These are phyloP conservation scores for Egretta garzetta DNA, from an alignment of 2,113 vertebrate species.

Conservation along the genomic window DNA sequence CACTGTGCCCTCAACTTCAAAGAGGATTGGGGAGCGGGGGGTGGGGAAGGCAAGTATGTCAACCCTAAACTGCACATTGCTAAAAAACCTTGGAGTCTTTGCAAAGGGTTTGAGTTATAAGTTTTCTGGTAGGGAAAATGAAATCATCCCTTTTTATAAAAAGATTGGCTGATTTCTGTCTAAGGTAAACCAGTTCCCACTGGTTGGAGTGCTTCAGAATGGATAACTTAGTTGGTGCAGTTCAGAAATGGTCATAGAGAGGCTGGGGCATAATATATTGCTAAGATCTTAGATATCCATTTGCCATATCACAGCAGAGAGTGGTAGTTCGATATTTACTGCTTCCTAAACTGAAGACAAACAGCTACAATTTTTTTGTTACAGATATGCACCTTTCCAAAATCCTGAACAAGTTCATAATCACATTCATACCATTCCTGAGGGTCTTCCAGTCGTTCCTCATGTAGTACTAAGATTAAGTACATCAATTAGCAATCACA, in stretches of 20 bases:
- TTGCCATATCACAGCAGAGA: background rate
- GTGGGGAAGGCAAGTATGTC: background rate
- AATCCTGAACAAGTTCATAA: background rate
- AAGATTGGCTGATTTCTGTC: background rate
- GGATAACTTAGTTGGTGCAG: background rate
- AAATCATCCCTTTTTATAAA: background rate
- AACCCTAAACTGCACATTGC: background rate
- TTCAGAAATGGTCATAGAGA: background rate
- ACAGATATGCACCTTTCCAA: background rate
- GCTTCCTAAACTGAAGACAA: background rate
- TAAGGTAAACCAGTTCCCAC: background rate
- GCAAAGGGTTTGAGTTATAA: background rate
- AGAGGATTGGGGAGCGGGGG: rapidly evolving
- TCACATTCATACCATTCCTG: background rate
- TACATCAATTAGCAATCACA: slow-evolving; percentile 6
- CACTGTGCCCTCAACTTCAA: background rate
- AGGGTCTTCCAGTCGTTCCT: background rate
- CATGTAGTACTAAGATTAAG: background rate
- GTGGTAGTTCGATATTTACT: background rate
- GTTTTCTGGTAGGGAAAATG: background rate
- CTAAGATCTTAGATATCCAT: background rate
- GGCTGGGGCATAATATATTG: background rate
- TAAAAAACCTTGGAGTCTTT: background rate
- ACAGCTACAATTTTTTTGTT: background rate
- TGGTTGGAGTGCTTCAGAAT: background rate